Conservation (phyloP, 2,113 vertebrate genomes). For the Tragelaphus imberbis region DNA sequence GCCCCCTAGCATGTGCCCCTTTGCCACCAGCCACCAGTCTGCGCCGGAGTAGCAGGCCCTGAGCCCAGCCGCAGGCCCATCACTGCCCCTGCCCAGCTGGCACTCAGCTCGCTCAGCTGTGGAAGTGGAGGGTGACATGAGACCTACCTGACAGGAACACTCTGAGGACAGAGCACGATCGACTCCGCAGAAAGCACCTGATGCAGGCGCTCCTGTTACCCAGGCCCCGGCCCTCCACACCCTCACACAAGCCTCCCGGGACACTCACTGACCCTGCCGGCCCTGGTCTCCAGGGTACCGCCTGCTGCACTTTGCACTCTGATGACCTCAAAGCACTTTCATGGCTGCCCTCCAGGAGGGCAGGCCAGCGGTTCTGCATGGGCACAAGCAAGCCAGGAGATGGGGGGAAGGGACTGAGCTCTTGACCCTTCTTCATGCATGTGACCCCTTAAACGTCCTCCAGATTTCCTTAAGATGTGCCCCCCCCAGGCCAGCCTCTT, state of each 20-base stretch:
- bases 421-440: neutral
- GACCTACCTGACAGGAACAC: neutral
- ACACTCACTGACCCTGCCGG: neutral
- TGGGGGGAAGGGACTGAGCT: neutral
- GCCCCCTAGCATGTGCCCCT: neutral
- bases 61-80: neutral
- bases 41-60: neutral
- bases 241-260: neutral
- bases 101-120: neutral
- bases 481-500: neutral
- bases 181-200: neutral
- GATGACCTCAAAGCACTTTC: slow-evolving; percentile 69
- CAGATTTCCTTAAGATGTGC: neutral
- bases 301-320: slow-evolving; percentile 58
- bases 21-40: neutral
- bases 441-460: neutral
- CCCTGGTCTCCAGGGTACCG: neutral
- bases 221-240: neutral
- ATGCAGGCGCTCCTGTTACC: fast-evolving
- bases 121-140: neutral
- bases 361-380: neutral
- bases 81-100: neutral
- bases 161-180: neutral
- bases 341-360: slow-evolving; percentile 27
- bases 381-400: neutral